Base-by-base conservation (phyloP, 2,113 vertebrate species). In the Steatornis caripensis region DNA sequence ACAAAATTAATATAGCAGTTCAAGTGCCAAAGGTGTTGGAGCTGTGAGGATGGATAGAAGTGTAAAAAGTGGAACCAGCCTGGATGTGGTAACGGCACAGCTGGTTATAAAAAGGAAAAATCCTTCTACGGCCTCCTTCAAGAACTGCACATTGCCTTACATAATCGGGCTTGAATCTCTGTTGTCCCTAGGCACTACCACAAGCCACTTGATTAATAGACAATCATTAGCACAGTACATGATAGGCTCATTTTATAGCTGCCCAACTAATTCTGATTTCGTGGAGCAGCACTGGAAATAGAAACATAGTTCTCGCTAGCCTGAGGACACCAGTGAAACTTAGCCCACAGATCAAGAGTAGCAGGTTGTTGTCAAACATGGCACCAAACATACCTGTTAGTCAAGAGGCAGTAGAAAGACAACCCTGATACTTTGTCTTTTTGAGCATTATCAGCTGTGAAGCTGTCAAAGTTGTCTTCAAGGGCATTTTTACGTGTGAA, bases 181-280 rank as follows among this genome's bases (percentile, higher is more conserved):
- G 49, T 20, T 62, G 49, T 89, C 79, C 45, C 70, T 14, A 70
- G 34, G 71, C 7, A 9, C 58, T 66, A 92, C 49, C 68, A 85
- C 60, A 88, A 94, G 66, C 68, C 71, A 58, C 74, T 82, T 85
- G 45, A 91, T 95, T 94, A 96, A 91, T 74, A 88, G 74, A 90
- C 91, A 69, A 87, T 83, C 37, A 74, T 86, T 95, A 95, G 36
- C 66, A 87, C 37, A 51, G 58, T 65, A 90, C 78, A 75, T 2
- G 10, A 75, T 87, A 74, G 51, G 43, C 15, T 84, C 60, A 65
- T 84, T 95, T 93, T 68, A 91, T 58, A 70, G 88, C 66, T 94
- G 36, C 36, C 45, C 45, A 43, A 93, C 55, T 70, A 92, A 87
- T 80, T 86, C 68, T 77, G 84, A 93, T 90, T 75, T 94, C 70